A percentile compares a stretch with the other conserved stretches of the same genome.
These are phyloP conservation scores for Phallusia fumigata DNA, from an alignment of 23 tunicate genomes.

Conservation along the genomic window DNA sequence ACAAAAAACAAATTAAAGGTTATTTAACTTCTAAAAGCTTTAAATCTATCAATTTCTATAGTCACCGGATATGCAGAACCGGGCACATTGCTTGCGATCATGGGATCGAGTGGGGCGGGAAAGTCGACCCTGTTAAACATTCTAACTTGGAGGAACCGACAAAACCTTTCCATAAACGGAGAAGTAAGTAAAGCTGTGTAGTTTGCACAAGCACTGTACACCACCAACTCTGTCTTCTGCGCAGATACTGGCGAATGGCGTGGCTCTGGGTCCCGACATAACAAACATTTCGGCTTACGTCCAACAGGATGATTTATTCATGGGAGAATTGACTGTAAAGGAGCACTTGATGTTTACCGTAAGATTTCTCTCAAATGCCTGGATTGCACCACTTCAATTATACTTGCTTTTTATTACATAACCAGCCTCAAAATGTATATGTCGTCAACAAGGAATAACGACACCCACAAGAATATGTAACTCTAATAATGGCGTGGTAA, in stretches of 20 bases:
- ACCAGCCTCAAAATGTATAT: too few relatives aligned
- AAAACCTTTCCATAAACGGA: constrained; percentile 59
- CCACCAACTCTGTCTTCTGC: not conserved
- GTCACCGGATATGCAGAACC: constrained; percentile 83
- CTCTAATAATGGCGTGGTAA: too few relatives aligned
- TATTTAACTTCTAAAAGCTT: too few relatives aligned
- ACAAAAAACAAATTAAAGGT: too few relatives aligned
- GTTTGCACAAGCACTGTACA: not conserved
- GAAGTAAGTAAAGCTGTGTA: constrained; percentile 27
- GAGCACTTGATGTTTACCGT: constrained; percentile 77
- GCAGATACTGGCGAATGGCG: constrained; percentile 65
- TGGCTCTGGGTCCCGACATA: constrained; percentile 50
- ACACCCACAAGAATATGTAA: too few relatives aligned
- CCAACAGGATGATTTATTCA: constrained; percentile 91
- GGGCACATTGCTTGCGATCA: constrained; percentile 78
- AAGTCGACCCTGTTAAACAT: constrained; percentile 83
- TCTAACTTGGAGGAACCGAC: constrained; percentile 72
- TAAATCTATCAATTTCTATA: not conserved
- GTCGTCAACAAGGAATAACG: too few relatives aligned
- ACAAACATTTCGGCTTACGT: constrained; percentile 80
- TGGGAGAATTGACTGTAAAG: constrained; percentile 82
- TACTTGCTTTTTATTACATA: too few relatives aligned
- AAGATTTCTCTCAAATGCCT: not conserved
- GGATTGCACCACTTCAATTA: too few relatives aligned
- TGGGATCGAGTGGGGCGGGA: constrained; percentile 94